These are phyloP conservation scores for Gymnorhina tibicen DNA, from an alignment of 2,113 vertebrate genomes.

Conservation along the genomic window DNA sequence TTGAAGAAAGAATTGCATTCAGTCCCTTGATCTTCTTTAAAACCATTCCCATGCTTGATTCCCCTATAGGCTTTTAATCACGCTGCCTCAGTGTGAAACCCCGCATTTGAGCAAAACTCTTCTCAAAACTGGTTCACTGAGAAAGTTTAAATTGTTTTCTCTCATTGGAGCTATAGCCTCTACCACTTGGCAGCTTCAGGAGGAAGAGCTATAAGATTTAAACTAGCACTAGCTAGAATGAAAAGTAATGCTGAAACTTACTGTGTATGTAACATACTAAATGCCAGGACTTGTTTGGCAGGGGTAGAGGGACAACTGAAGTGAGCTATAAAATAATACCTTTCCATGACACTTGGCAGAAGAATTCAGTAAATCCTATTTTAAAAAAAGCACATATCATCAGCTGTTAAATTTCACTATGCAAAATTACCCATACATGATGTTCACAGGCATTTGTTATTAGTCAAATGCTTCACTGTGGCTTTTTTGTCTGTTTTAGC, in stretches of 20 bases:
- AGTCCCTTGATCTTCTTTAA: conserved; percentile 61
- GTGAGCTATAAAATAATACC: not conserved
- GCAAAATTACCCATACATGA: not conserved
- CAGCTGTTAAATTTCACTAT: not conserved
- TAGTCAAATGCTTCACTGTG: not conserved
- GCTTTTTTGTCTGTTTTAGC: not conserved
- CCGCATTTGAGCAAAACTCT: not conserved
- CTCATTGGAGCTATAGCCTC: not conserved
- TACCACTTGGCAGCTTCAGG: not conserved
- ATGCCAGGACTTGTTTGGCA: not conserved
- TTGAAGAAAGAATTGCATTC: conserved; percentile 43
- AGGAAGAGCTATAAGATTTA: not conserved
- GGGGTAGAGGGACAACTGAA: not conserved
- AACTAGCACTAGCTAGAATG: not conserved
- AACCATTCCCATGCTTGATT: conserved; percentile 23
- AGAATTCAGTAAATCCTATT: not conserved
- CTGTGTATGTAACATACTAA: not conserved
- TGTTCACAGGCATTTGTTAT: not conserved
- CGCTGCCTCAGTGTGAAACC: not conserved
- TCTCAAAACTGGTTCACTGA: conserved; percentile 49
- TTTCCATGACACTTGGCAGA: not conserved
- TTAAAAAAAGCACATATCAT: not conserved
- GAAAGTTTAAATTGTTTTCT: conserved; percentile 10
- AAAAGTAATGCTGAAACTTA: not conserved
- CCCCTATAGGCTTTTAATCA: conserved; percentile 50